Evolutionary conservation across 1,140 invertebrate species (phyloP), one percentile per base, ranked within the genome.

Genomic region (Listronotus bonariensis): DNA sequence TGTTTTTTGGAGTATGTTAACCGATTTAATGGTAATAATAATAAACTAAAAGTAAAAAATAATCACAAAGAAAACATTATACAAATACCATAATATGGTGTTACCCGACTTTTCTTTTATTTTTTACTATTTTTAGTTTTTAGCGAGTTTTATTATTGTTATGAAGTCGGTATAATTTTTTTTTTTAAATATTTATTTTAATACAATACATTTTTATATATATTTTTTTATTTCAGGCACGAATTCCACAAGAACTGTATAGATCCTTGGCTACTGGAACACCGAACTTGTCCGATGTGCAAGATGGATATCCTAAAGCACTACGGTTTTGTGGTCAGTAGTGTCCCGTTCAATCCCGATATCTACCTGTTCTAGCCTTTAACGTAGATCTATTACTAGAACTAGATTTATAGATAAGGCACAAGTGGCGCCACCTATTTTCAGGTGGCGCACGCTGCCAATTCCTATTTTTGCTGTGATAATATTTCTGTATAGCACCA

Each of bases 171-270:
- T n/a, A n/a, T n/a, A n/a, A n/a, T n/a, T n/a, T n/a, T n/a, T n/a
- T n/a, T n/a, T n/a, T n/a, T n/a, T n/a, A n/a, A n/a, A n/a, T n/a
- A n/a, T n/a, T n/a, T n/a, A n/a, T n/a, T n/a, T n/a, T n/a, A n/a
- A n/a, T n/a, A n/a, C n/a, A 34, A 34, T 6, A 34, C 9, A 34
- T 34, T 6, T 34, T 34, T 34, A 34, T 51, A 40, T 54, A 8
- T 40, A 5, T 15, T 65, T 65, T 36, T 36, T 15, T 34, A 14
- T 85, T 86, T 7, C 80, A 95, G 93, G 71, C 95, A 97, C 80
- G 88, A 93, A 73, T 97, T 96, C 80, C 95, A 97, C 81, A 95
- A 95, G 82, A 87, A 83, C 61, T 97, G 95, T 82, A 94, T 97
- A 59, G 95, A 97, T 82, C 92, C 93, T 4, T 97, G 95, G 95